Percentiles rank a stretch among this genome's conserved stretches.
phyloP scores from a whole-genome alignment of 2,888 invertebrate species.

The Phyllotreta cruciferae region DNA sequence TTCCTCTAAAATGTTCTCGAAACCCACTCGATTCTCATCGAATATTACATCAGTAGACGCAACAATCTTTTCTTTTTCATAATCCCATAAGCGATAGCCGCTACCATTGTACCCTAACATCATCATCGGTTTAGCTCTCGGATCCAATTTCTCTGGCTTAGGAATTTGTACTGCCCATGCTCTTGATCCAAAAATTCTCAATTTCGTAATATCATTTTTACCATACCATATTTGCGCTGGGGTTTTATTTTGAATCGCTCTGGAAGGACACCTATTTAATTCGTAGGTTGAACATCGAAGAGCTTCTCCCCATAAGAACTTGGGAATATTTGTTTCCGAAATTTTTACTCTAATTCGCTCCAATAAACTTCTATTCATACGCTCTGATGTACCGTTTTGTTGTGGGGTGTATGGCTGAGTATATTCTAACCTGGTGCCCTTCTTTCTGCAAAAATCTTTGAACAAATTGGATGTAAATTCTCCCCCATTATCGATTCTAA shows the following conservation, averaged over 20 bases:
- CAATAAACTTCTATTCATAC: slow-evolving; percentile 43
- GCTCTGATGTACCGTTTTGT: slow-evolving; percentile 41
- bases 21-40: neutral
- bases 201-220: slow-evolving; percentile 22
- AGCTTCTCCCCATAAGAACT: slow-evolving; percentile 36
- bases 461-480: slow-evolving; percentile 34
- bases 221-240: slow-evolving; percentile 27
- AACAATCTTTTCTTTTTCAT: slow-evolving; percentile 1
- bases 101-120: slow-evolving; percentile 34
- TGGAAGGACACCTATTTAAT: slow-evolving; percentile 31
- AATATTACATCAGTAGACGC: slow-evolving; percentile 10
- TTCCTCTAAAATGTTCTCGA: neutral
- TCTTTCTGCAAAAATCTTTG: slow-evolving; percentile 30
- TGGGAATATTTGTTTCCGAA: slow-evolving; percentile 37
- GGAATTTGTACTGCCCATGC: slow-evolving; percentile 28
- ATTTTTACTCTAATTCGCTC: slow-evolving; percentile 42
- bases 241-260: slow-evolving; percentile 21
- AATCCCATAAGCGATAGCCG: slow-evolving; percentile 32
- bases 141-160: slow-evolving; percentile 28
- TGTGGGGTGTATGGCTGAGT: slow-evolving; percentile 41
- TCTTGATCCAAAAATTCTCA: slow-evolving; percentile 30
- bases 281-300: slow-evolving; percentile 31
- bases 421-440: slow-evolving; percentile 30
- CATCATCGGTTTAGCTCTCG: slow-evolving; percentile 23
- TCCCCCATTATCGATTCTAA: slow-evolving; percentile 33